Evolutionary conservation across 2,113 vertebrate genomes (phyloP), one percentile per base, ranked within the genome.

Genomic region (Donacobius atricapilla): DNA sequence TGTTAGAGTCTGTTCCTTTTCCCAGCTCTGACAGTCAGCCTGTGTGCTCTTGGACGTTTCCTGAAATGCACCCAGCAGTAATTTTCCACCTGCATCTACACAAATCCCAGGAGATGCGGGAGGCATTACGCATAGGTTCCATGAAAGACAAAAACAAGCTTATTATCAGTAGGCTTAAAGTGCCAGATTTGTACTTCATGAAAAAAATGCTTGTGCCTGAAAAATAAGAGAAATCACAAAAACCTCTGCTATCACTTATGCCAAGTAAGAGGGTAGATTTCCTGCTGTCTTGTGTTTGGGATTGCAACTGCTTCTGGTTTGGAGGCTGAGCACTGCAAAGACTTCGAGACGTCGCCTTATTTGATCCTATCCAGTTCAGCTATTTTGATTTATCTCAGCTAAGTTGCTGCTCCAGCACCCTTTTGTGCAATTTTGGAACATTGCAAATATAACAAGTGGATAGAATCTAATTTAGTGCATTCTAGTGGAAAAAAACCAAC

Each of bases 71-170:
- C 79, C 76, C 76, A 86, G 58, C 63, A 63, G 83, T 90, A 96
- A 90, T 95, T 96, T 94, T 97, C 95, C 96, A 97, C 90, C 92
- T 94, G 94, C 94, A 92, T 97, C 54, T 50, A 54, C 79, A 89
- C 64, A 89, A 72, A 66, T 51, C 40, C 47, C 24, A 31, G 24
- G 79, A 73, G 68, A 81, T 95, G 86, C 25, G 79, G 92, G 95
- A 86, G 77, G 83, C 58, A 50, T 86, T 93, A 61, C 33, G 4
- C 48, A 23, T 45, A 25, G 30, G 33, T 95, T 90, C 76, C 33
- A 2, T 83, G 83, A 30, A 86, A 83, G 35, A 40, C 30, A 66
- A 90, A 94, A 93, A 81, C 92, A 93, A 86, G 30, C 17, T 80
- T 80, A 24, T 80, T 92, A n/a, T 73, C 57, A 83, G 44, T 33